These are phyloP conservation scores for Diuraphis noxia DNA, from an alignment of 1,140 invertebrate species.

Conservation along the genomic window DNA sequence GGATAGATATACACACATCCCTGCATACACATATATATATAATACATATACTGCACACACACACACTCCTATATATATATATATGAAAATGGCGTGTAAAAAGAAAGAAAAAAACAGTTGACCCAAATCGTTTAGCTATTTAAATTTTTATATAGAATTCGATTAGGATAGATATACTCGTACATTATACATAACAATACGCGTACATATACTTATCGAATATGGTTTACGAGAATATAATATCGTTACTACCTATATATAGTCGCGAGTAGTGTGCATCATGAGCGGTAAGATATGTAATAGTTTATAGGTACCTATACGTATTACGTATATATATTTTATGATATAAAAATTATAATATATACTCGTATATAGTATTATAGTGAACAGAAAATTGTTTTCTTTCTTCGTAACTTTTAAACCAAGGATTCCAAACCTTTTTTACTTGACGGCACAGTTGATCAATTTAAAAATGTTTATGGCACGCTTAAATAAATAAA, in stretches of 20 bases:
- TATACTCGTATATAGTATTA: neutral
- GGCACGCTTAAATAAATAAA: too few relatives aligned
- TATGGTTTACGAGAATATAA: neutral
- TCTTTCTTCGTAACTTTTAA: neutral
- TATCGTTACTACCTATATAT: neutral
- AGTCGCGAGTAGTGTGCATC: neutral
- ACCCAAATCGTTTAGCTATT: slow-evolving; percentile 11
- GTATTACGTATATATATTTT: too few relatives aligned
- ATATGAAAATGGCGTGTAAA: neutral
- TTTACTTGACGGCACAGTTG: too few relatives aligned
- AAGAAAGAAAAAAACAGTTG: neutral
- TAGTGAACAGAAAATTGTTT: neutral
- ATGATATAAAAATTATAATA: too few relatives aligned
- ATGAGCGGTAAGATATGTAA: neutral
- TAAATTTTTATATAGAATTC: neutral
- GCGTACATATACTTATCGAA: neutral
- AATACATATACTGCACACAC: neutral
- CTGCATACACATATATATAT: neutral
- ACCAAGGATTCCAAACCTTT: too few relatives aligned
- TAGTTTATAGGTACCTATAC: neutral
- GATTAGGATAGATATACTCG: neutral
- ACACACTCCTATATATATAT: too few relatives aligned
- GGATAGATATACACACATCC: neutral
- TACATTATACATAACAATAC: neutral
- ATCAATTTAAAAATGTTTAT: too few relatives aligned